These are phyloP conservation scores for Urocitellus parryii DNA, from an alignment of 2,113 vertebrate species.

Conservation along the genomic window DNA sequence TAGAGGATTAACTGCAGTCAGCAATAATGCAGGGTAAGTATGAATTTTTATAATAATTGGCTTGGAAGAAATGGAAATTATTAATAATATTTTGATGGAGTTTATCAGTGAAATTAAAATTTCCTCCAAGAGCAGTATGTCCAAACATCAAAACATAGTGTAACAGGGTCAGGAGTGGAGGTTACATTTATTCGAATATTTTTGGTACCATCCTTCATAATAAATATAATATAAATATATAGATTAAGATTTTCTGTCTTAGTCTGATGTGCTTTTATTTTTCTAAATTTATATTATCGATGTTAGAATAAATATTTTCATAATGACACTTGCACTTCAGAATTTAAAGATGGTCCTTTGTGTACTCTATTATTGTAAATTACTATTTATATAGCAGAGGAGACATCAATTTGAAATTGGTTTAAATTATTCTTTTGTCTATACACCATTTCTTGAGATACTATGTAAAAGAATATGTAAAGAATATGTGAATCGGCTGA, in stretches of 20 bases:
- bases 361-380: slow-evolving; percentile 37
- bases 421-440: background rate
- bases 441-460: background rate
- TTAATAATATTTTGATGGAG: background rate
- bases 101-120: background rate
- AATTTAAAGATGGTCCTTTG: slow-evolving; percentile 28
- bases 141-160: background rate
- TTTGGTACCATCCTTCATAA: background rate
- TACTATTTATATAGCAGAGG: background rate
- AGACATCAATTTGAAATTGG: slow-evolving; percentile 5
- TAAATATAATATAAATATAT: background rate
- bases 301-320: slow-evolving; percentile 13
- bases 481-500: background rate
- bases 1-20: slow-evolving; percentile 94
- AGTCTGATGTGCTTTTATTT: slow-evolving; percentile 10
- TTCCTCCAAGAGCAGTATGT: background rate
- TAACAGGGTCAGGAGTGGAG: background rate
- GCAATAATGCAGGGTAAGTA: slow-evolving; percentile 98
- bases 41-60: background rate
- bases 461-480: background rate
- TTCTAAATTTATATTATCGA: slow-evolving; percentile 22
- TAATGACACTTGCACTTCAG: slow-evolving; percentile 21
- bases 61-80: background rate
- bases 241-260: background rate
- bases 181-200: background rate